A percentile compares a stretch with the other conserved stretches of the same genome.
Evolutionary conservation across 2,797 vertebrate species (phyloP).

Genomic region (Crocodylus rhombifer): DNA sequence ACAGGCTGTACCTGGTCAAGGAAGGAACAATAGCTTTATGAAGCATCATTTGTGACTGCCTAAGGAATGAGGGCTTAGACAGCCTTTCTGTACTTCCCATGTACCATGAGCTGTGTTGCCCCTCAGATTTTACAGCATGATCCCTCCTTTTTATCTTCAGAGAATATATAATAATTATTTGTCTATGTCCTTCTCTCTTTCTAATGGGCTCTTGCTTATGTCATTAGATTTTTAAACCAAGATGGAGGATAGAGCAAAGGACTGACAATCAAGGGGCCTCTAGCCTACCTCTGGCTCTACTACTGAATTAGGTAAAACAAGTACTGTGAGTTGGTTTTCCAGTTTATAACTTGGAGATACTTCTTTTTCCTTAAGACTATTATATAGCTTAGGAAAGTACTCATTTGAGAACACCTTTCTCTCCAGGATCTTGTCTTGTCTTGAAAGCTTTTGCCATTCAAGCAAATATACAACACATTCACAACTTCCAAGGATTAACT

Average conservation of each 20-base stretch:
- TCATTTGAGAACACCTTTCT: constrained; percentile 38
- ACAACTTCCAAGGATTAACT: neutral
- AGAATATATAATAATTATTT: too few relatives aligned
- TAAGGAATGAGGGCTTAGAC: too few relatives aligned
- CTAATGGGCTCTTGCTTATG: too few relatives aligned
- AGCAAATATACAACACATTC: neutral
- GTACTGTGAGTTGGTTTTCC: neutral
- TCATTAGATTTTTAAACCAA: neutral
- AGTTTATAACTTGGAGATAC: neutral
- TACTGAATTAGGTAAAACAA: neutral
- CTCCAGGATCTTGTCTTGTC: neutral
- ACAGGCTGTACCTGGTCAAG: too few relatives aligned
- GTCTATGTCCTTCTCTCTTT: too few relatives aligned
- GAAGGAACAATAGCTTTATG: too few relatives aligned
- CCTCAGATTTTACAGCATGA: too few relatives aligned
- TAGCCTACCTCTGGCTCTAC: neutral
- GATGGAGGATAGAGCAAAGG: neutral
- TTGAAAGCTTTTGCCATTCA: constrained; percentile 36
- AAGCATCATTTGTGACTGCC: too few relatives aligned
- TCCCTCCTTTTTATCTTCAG: too few relatives aligned
- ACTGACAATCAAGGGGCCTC: neutral
- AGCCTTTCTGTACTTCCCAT: too few relatives aligned
- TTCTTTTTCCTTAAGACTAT: neutral
- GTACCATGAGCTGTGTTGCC: too few relatives aligned
- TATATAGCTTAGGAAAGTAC: neutral